Evolutionary conservation across 2,113 vertebrate species (phyloP), one percentile per base, ranked within the genome.

Genomic region (Bothrops jararaca): DNA sequence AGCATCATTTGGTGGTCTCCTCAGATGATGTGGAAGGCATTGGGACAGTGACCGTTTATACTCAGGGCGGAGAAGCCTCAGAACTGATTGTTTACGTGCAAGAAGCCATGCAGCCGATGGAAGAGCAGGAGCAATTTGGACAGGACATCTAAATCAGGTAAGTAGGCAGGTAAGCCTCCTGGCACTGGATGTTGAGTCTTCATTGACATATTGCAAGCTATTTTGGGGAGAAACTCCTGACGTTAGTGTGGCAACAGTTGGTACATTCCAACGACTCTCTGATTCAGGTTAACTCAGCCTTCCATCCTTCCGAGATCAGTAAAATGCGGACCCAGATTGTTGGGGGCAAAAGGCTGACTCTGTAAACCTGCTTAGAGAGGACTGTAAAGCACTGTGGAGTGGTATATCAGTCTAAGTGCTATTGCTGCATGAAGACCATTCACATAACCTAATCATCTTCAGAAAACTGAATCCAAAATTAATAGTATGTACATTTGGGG

Each of bases 41-140:
- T 48, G 99, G 99, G 97, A 99, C 99, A 0, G 98, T 99, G 92
- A 99, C 99, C 0, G 99, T 99, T 86, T 99, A 99, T 42, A 99
- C 99, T 0, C 99, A 99, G 97, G 99, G 99, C 0, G 99, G 99
- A 18, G 98, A 98, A 90, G 97, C 99, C 10, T 99, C 99, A 0
- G 99, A 99, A 94, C 99, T 99, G 94, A 99, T 99, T 0, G 98
- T 99, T 10, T 99, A 99, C 0, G 99, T 99, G 42, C 98, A 99
- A 94, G 98, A 98, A 94, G 98, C 98, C 7, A 23, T 98, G 94
- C 98, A 97, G 92, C 97, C 98, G 0, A 87, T 97, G 86, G 98
- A 97, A 52, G 97, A 98, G 89, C 97, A 97, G 93, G 98, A 98
- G 89, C 97, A 96, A 1, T 96, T 98, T 0, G 96, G 97, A 89